Conservation (phyloP, 2,797 vertebrate genomes). For the Mormyrops attenuatus region DNA sequence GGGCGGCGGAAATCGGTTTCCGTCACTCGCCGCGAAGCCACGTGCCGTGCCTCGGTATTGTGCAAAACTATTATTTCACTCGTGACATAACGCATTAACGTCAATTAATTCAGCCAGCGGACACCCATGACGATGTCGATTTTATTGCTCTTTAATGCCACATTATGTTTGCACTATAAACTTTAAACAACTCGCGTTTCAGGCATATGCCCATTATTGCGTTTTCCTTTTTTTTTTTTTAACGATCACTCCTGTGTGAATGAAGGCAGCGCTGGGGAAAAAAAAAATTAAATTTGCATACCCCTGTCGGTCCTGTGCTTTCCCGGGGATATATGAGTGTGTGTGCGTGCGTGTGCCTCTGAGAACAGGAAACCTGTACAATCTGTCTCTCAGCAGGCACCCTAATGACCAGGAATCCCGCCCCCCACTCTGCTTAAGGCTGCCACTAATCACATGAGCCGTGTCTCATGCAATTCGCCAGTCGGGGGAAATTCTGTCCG, state of each 20-base stretch:
- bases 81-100: background rate
- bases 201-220: conserved; percentile 3
- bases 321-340: background rate
- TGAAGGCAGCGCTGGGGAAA: background rate
- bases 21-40: background rate
- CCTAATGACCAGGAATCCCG: conserved; percentile 11
- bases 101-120: background rate
- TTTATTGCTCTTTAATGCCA: conserved; percentile 12
- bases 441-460: conserved; percentile 46
- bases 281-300: background rate
- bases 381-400: conserved; percentile 7
- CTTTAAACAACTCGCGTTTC: conserved; percentile 2
- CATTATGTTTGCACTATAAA: conserved; percentile 12
- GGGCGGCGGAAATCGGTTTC: background rate
- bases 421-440: conserved; percentile 30
- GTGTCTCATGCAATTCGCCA: conserved; percentile 35
- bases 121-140: background rate
- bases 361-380: background rate
- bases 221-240: background rate
- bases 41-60: background rate
- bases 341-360: background rate
- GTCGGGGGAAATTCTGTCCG: background rate
- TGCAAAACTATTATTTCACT: background rate
- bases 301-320: background rate
- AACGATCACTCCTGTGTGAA: background rate